Conservation (phyloP, 2,113 vertebrate genomes). For the Podilymbus podiceps region DNA sequence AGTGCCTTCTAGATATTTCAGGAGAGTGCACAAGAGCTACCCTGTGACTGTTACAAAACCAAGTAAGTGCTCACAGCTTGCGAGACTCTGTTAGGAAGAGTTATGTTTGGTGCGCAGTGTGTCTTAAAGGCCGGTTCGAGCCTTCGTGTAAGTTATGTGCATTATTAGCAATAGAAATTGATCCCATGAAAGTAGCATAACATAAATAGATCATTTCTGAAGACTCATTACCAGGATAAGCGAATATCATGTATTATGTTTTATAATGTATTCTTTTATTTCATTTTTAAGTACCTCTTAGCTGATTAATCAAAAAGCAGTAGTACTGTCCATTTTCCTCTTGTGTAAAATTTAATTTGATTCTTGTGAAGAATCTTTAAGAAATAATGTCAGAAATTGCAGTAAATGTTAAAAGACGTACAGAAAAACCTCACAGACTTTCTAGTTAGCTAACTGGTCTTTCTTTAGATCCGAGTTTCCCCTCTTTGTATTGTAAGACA, state of each 20-base stretch:
- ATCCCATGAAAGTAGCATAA: not conserved
- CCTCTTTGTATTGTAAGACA: constrained; percentile 23
- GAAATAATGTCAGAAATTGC: constrained; percentile 23
- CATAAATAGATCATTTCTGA: not conserved
- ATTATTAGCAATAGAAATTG: not conserved
- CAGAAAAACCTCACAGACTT: not conserved
- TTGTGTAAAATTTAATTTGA: constrained; percentile 41
- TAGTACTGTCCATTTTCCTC: not conserved
- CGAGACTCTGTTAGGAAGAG: not conserved
- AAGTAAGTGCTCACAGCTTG: not conserved
- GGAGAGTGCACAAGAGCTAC: not conserved
- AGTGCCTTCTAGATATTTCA: not conserved
- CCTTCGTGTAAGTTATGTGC: not conserved
- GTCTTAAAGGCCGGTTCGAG: not conserved
- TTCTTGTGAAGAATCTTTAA: constrained; percentile 30
- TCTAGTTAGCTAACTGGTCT: constrained; percentile 6
- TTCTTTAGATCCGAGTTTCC: not conserved
- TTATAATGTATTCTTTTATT: constrained; percentile 12
- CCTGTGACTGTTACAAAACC: not conserved
- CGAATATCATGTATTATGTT: not conserved
- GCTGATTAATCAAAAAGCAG: constrained; percentile 13
- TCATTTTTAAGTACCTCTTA: not conserved
- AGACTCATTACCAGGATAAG: constrained; percentile 9
- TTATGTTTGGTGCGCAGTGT: not conserved
- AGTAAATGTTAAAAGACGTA: constrained; percentile 12